Evolutionary conservation across 2,113 vertebrate species (phyloP).

Genomic region (Burhinus oedicnemus): DNA sequence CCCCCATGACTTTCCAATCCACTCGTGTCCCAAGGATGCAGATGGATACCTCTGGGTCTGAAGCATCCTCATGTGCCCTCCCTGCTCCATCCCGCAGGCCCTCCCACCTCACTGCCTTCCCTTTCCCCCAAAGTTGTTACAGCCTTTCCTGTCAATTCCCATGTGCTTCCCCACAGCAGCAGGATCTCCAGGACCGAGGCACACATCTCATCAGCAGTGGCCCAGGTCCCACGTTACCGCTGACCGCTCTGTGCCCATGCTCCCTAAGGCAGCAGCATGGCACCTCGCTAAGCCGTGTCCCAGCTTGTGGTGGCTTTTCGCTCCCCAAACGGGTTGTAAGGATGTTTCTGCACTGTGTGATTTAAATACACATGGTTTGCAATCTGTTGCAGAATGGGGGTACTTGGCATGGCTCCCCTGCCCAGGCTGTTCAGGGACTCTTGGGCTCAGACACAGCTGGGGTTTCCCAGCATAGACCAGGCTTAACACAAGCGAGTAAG

Average conservation of each 20-base stretch:
- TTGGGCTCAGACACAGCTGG: neutral
- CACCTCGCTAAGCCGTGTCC: neutral
- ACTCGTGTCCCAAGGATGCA: neutral
- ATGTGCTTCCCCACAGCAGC: rapidly evolving
- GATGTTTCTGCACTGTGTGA: neutral
- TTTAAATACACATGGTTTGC: neutral
- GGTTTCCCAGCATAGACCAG: neutral
- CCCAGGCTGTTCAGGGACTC: neutral
- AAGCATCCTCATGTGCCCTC: neutral
- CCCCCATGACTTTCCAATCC: neutral
- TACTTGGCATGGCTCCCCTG: neutral
- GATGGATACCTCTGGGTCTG: neutral
- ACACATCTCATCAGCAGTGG: neutral
- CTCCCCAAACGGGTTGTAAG: neutral
- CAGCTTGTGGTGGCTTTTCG: neutral
- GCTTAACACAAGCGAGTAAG: neutral
- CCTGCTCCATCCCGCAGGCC: neutral
- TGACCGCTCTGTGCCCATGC: neutral
- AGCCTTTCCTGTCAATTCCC: neutral
- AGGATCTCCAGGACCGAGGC: neutral
- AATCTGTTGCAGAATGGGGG: neutral
- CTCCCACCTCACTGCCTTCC: neutral
- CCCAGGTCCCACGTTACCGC: neutral
- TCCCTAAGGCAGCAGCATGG: neutral
- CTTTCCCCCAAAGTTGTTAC: neutral